Evolutionary conservation across 30 jellyfish, hydroid and myxozoan species (phyloP), one percentile per base, ranked within the genome.

Genomic region (Cassiopea andromeda): DNA sequence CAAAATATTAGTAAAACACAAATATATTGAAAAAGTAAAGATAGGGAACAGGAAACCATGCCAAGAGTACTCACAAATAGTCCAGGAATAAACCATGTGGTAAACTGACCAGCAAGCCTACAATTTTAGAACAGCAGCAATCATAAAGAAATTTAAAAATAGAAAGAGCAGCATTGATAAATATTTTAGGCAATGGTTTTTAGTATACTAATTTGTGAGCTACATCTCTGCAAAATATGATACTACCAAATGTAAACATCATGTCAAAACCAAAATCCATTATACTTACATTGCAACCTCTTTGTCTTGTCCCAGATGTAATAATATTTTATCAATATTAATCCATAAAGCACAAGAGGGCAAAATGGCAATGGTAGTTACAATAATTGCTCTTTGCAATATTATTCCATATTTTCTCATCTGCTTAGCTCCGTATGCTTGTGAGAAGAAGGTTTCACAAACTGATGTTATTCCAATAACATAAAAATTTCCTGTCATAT

Each of bases 321-420:
- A 17, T 1, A 89, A 75, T 15, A 82, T 15, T 44, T 81, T 81
- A 6, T 89, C 90, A 38, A 77, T 43, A 74, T 89, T 89, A 8
- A 89, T 80, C 97, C 92, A 89, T 46, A 89, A 70, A 13, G 92
- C 90, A 60, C 82, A 70, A 48, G 81, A 60, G 44, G 97, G 97
- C 1, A 89, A 61, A 18, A 81, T 7, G 14, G 89, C 89, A 46
- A 89, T 54, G 3, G 18, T n/a, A 45, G 87, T 60, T 2, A 89
- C 7, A 7, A 89, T 49, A 1, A 89, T 5, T 7, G 97, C 91
- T 78, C 89, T 81, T 81, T 89, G 97, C 13, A 75, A 7, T 18
- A 89, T 54, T 13, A 89, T 59, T n/a, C 97, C 97, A 89, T 67
- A n/a, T 66, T 87, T 80, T 27, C 88, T 81, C 78, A 44, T 67